Conservation (phyloP, 1,140 invertebrate species). For the Orussus abietinus region DNA sequence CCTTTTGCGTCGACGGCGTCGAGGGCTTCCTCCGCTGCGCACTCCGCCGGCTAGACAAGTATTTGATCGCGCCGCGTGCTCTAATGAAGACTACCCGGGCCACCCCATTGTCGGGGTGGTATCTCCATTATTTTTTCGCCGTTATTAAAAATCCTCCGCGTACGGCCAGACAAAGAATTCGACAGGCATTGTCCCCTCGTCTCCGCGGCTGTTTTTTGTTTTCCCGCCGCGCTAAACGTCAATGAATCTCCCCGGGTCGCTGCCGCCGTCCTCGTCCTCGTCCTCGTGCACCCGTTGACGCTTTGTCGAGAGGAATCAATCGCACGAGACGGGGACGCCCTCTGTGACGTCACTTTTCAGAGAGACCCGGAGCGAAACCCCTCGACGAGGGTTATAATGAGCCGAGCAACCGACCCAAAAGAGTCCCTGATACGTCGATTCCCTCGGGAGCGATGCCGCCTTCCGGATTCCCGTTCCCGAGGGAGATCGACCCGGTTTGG, state of each 20-base stretch:
- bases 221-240: constrained; percentile 36
- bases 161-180: constrained; percentile 37
- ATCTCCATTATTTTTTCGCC: constrained; percentile 43
- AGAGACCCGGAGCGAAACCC: too few species aligned
- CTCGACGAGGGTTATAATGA: too few species aligned
- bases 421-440: too few species aligned
- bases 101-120: constrained; percentile 23
- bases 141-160: constrained; percentile 41
- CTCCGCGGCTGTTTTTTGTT: constrained; percentile 37
- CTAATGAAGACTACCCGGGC: constrained; percentile 39
- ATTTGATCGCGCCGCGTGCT: constrained; percentile 35
- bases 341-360: too few species aligned
- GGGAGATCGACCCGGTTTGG: too few species aligned
- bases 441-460: too few species aligned
- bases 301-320: constrained; percentile 23
- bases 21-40: not conserved
- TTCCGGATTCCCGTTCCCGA: too few species aligned
- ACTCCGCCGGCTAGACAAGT: constrained; percentile 20
- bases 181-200: constrained; percentile 38
- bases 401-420: too few species aligned
- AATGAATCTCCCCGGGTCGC: constrained; percentile 33
- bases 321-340: constrained; percentile 4
- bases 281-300: constrained; percentile 6
- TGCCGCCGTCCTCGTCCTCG: constrained; percentile 7
- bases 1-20: too few species aligned